phyloP scores from a whole-genome alignment of 2,888 invertebrate species.

The Drosophila buzzatii region DNA sequence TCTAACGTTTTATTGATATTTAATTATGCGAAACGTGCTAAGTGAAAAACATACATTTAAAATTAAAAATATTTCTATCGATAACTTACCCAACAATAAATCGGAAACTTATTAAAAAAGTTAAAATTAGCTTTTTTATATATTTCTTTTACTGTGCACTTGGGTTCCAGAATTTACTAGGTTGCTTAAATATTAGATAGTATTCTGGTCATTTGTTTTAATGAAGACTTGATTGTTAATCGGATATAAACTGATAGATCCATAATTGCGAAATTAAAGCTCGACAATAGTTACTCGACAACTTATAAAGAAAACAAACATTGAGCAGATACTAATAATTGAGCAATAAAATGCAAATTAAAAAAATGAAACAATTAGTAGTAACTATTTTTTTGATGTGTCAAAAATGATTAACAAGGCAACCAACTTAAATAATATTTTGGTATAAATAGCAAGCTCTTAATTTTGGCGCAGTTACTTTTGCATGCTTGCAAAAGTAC shows the following conservation, averaged over 20 bases:
- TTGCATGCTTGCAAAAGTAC: background rate
- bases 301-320: no score
- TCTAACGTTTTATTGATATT: background rate
- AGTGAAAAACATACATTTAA: background rate
- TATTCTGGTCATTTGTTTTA: background rate
- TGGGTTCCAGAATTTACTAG: no score
- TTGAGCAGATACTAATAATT: background rate
- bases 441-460: background rate
- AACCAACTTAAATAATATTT: background rate
- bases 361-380: background rate
- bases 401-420: background rate
- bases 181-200: background rate
- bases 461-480: slow-evolving; percentile 8
- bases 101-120: background rate
- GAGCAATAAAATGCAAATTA: background rate
- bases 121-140: background rate
- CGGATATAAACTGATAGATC: background rate
- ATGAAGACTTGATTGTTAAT: background rate
- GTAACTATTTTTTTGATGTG: background rate
- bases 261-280: background rate
- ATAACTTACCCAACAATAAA: background rate
- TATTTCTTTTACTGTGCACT: no score
- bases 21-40: background rate
- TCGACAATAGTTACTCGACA: background rate
- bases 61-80: background rate